Evolutionary conservation across 2,888 invertebrate genomes (phyloP), one percentile per base, ranked within the genome.

Genomic region (Hylaea fasciaria): DNA sequence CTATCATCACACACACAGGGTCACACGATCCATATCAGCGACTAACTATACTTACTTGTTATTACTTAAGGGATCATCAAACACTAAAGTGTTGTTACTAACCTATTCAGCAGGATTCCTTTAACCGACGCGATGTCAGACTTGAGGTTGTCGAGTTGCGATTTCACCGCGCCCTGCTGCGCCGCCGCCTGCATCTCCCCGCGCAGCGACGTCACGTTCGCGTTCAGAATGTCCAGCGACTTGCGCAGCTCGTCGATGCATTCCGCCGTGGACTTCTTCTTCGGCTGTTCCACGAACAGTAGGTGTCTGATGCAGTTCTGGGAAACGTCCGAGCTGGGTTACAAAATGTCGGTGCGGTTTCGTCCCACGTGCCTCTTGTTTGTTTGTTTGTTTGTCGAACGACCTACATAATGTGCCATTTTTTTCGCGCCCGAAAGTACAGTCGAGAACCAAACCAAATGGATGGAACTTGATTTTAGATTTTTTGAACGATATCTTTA

Each of bases 81-180:
- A n/a, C n/a, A n/a, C n/a, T n/a, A n/a, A n/a, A n/a, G n/a, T n/a
- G n/a, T n/a, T n/a, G 22, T 22, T 3, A 22, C 77, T 76, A 77
- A 95, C 95, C 95, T 94, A 87, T 94, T 95, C 16, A 96, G 87
- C 46, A 96, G 82, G 53, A 96, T 93, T 55, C 96, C 95, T 83
- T 96, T 96, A 17, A 96, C 95, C 12, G 95, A 94, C 0, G 95
- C 92, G 40, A 96, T 87, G 73, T 96, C 96, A 51, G 93, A 92
- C 78, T 95, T 95, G 61, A 96, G 90, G 55, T 93, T 94, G 66
- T 93, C 93, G 10, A 96, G 86, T 73, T 95, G 94, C n/a, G 94
- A 92, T 57, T 93, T 85, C 46, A 94, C 75, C n/a, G 91, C 88
- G 60, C 80, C 88, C 66, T 91, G 87, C 65, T 88, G 88, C 1